Evolutionary conservation across 2,797 vertebrate genomes (phyloP), one percentile per base, ranked within the genome.

Genomic region (Pangasius krempfi): DNA sequence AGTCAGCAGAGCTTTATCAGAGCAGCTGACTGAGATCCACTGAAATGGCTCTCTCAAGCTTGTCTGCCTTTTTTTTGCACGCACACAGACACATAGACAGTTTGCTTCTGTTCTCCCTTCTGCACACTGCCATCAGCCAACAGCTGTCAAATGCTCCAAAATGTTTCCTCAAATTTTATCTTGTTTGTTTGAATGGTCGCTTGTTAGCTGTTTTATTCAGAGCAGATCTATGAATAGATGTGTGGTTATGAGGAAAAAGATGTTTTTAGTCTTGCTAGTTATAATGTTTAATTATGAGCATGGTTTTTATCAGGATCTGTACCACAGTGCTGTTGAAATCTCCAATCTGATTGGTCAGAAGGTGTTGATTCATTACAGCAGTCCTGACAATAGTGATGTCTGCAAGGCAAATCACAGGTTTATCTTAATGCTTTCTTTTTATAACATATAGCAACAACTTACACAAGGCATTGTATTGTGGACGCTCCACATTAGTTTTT

Each of bases 1-100:
- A 81, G 79, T 84, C 79, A 66, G 85, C 85, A 78, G 79, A 66
- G 79, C 33, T 83, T 94, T 94, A 95, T 95, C 95, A 94, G 92
- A 89, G 91, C 66, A 91, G 94, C 94, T 95, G 95, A 95, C 93
- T 94, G 95, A 95, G 92, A 92, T 92, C 85, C 92, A 91, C 93
- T 93, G 93, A 95, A 95, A 95, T 92, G 92, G 93, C 92, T 93
- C 87, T 92, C 90, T 88, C 93, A 93, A 93, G 92, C 88, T 90
- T 87, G 92, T 50, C 64, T 72, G 88, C 22, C 80, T 72, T 40
- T 73, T 79, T 75, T 80, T 75, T 66, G 30, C 73, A 79, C 78
- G 30, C 50, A 73, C 70, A 27, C 82, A 22, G 58, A 83, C 47
- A 47, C 58, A 73, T 33, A 33, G 81, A 83, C 44, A 54, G 95